Evolutionary conservation across 2,888 invertebrate genomes (phyloP).

Genomic region (Arrhopalites spinosus): DNA sequence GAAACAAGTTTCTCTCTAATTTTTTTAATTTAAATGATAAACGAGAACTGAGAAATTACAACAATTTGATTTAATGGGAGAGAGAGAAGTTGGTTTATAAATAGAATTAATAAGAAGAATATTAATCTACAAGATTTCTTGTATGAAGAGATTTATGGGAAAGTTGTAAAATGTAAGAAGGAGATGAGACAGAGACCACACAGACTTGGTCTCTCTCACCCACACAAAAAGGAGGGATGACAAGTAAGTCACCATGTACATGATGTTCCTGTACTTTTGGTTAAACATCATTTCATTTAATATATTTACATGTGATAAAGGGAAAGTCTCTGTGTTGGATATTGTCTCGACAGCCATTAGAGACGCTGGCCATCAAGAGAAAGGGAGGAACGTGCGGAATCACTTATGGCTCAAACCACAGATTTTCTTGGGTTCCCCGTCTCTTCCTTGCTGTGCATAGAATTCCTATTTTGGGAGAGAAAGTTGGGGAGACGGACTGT

Average conservation of each 20-base stretch:
- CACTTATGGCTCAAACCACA: constrained; percentile 2
- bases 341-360: neutral
- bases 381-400: constrained; percentile 11
- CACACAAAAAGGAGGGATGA: neutral
- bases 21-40: too few relatives aligned
- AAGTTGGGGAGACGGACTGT: neutral
- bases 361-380: neutral
- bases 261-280: neutral
- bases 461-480: too few relatives aligned
- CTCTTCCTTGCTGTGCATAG: neutral
- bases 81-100: too few relatives aligned
- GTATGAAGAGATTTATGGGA: too few relatives aligned
- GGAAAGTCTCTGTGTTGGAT: neutral
- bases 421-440: neutral
- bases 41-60: too few relatives aligned
- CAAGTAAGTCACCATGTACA: neutral
- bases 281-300: constrained; percentile 20
- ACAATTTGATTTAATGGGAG: too few relatives aligned
- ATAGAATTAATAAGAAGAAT: too few relatives aligned
- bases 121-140: too few relatives aligned
- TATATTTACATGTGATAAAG: constrained; percentile 26
- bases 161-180: too few relatives aligned
- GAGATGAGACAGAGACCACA: neutral
- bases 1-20: too few relatives aligned
- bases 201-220: neutral